These are phyloP conservation scores for Epinephelus moara DNA, from an alignment of 2,113 vertebrate genomes.

Conservation along the genomic window DNA sequence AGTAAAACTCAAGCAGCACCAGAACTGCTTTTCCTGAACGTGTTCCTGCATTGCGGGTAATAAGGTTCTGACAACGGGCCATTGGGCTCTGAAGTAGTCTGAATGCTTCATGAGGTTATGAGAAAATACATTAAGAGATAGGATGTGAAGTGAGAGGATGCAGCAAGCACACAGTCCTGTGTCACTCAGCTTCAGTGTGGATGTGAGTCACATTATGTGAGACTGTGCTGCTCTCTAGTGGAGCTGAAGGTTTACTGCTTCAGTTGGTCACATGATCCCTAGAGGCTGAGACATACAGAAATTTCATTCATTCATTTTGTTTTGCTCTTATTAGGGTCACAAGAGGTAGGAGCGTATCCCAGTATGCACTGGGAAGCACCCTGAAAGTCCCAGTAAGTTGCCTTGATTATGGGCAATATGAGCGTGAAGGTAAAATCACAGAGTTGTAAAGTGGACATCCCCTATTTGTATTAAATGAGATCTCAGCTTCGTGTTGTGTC, in stretches of 20 bases:
- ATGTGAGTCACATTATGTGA: neutral
- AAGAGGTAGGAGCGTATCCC: neutral
- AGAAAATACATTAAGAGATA: neutral
- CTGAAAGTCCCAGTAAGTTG: neutral
- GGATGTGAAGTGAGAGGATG: neutral
- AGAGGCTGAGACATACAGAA: neutral
- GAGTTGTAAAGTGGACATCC: neutral
- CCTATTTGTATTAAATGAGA: neutral
- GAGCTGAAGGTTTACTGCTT: neutral
- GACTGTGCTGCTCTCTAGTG: conserved; percentile 60
- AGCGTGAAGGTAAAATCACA: neutral
- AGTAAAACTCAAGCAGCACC: conserved; percentile 12
- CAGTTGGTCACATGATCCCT: neutral
- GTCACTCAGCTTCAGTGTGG: neutral
- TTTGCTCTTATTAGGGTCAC: neutral
- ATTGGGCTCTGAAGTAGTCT: neutral
- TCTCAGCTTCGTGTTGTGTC: no score
- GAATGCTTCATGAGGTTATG: neutral
- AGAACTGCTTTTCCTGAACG: conserved; percentile 3
- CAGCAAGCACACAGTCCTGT: neutral
- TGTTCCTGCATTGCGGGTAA: conserved; percentile 34
- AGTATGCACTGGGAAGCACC: conserved; percentile 5
- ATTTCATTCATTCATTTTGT: neutral
- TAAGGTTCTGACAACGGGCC: neutral
- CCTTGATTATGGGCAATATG: no score